Conservation (phyloP, 2,888 invertebrate species). For the Cheilosia pagana region DNA sequence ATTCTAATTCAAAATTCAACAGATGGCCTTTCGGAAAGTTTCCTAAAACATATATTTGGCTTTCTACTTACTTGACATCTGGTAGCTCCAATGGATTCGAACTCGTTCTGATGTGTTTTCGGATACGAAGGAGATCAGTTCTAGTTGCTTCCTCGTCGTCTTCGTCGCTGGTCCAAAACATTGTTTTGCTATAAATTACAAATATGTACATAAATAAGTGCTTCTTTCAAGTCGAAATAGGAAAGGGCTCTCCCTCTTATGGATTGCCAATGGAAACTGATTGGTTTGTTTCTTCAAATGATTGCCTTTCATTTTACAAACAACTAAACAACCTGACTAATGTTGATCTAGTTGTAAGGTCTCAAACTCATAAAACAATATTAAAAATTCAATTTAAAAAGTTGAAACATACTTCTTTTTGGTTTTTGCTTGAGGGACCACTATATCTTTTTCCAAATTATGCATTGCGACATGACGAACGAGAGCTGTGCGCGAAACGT, state of each 20-base stretch:
- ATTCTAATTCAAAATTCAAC: too few species aligned
- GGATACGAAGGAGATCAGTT: neutral
- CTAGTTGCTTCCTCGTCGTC: conserved; percentile 19
- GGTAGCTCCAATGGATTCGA: conserved; percentile 12
- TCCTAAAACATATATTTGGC: too few species aligned
- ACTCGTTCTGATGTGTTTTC: conserved; percentile 1
- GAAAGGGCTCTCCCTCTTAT: too few species aligned
- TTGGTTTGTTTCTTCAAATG: too few species aligned
- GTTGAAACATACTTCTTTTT: neutral
- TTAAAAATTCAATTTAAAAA: neutral
- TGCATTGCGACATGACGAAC: conserved; percentile 81
- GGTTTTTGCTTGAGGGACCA: neutral
- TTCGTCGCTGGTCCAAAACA: conserved; percentile 19
- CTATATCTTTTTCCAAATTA: neutral
- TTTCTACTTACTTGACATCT: conserved; percentile 2
- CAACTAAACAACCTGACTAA: too few species aligned
- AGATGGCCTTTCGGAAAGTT: too few species aligned
- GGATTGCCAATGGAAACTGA: too few species aligned
- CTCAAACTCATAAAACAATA: too few species aligned
- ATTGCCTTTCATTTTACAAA: too few species aligned
- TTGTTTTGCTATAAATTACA: neutral
- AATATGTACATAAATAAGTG: too few species aligned
- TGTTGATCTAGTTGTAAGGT: too few species aligned
- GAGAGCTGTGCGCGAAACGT: conserved; percentile 82
- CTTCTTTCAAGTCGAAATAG: too few species aligned